Conservation (phyloP, 1,140 invertebrate species). For the Hyles euphorbiae region DNA sequence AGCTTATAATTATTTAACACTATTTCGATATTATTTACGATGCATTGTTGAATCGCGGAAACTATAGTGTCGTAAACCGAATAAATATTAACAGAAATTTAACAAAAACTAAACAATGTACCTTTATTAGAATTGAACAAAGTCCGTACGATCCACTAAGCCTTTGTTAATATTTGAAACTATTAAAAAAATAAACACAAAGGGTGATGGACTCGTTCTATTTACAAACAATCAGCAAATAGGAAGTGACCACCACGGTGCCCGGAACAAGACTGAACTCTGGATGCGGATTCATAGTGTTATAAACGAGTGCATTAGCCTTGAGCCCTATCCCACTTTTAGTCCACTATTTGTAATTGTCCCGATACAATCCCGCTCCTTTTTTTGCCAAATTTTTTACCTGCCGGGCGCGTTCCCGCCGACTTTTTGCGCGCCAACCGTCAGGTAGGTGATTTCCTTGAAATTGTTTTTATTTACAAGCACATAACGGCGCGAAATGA, state of each 20-base stretch:
- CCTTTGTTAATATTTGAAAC: not conserved
- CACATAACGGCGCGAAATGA: slow-evolving; percentile 57
- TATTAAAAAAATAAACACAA: slow-evolving; percentile 29
- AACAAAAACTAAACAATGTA: no score
- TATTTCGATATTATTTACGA: no score
- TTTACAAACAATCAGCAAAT: slow-evolving; percentile 56
- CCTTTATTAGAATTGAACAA: not conserved
- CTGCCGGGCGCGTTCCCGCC: slow-evolving; percentile 37
- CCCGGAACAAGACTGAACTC: slow-evolving; percentile 64
- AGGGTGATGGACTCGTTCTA: slow-evolving; percentile 51
- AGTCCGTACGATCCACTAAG: slow-evolving; percentile 13
- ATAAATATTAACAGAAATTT: no score
- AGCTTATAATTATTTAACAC: no score
- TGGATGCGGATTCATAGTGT: slow-evolving; percentile 54
- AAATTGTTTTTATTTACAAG: slow-evolving; percentile 60
- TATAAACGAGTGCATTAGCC: slow-evolving; percentile 63
- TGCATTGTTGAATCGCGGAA: no score
- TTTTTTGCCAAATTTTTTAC: slow-evolving; percentile 43
- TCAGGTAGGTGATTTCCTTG: slow-evolving; percentile 45
- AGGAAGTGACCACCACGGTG: slow-evolving; percentile 50
- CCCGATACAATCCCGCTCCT: slow-evolving; percentile 23
- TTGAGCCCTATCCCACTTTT: slow-evolving; percentile 59
- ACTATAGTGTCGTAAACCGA: no score
- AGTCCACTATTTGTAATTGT: slow-evolving; percentile 48
- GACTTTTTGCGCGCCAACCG: slow-evolving; percentile 28